A percentile compares a stretch with the other conserved stretches of the same genome.
Evolutionary conservation across 2,888 invertebrate genomes (phyloP).

Genomic region (Gandaritis pyraliata): DNA sequence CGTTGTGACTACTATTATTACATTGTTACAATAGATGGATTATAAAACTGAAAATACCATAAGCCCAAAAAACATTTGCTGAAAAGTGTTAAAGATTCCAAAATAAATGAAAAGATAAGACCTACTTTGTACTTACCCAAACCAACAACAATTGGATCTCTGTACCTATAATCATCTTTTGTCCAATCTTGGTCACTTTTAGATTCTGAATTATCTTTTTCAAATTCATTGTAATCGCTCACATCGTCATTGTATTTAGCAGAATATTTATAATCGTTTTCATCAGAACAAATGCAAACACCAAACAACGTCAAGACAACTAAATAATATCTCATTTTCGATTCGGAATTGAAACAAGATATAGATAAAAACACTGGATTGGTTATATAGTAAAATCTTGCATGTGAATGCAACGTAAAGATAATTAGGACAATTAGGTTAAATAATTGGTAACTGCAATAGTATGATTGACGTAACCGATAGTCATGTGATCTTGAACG

Average conservation of each 20-base stretch:
- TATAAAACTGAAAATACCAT: too few relatives aligned
- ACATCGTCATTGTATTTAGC: slow-evolving; percentile 20
- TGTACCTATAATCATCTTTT: slow-evolving; percentile 8
- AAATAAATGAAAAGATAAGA: too few relatives aligned
- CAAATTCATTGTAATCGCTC: slow-evolving; percentile 1
- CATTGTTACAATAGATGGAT: too few relatives aligned
- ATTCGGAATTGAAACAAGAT: slow-evolving; percentile 6
- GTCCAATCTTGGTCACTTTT: slow-evolving; percentile 3
- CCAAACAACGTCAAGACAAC: not conserved
- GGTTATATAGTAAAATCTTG: slow-evolving; percentile 14
- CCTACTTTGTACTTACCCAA: slow-evolving; percentile 25
- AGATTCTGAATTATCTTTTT: not conserved
- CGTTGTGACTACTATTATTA: too few relatives aligned
- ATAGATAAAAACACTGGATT: not conserved
- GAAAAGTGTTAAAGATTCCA: too few relatives aligned
- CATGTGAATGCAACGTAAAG: slow-evolving; percentile 3
- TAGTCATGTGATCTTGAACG: not conserved
- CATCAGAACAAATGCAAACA: not conserved
- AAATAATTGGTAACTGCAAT: not conserved
- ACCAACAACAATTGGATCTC: slow-evolving; percentile 15
- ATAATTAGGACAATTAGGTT: not conserved
- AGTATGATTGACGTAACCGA: not conserved
- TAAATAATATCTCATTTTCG: slow-evolving; percentile 19
- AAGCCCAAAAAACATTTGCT: too few relatives aligned
- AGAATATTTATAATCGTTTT: slow-evolving; percentile 11